Evolutionary conservation across 1,140 invertebrate genomes (phyloP).

Genomic region (Drosophila paulistorum): DNA sequence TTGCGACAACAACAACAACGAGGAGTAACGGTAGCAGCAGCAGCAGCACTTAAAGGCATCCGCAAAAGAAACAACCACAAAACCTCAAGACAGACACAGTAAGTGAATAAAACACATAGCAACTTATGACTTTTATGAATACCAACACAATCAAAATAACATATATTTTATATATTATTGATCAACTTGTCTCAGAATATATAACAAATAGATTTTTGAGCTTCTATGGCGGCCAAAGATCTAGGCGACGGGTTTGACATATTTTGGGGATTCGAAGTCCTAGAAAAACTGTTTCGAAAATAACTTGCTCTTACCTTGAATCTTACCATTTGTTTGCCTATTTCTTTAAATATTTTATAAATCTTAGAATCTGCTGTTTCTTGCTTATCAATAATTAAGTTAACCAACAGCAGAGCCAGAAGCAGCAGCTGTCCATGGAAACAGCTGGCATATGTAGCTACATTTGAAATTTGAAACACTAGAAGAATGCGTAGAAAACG

Average conservation of each 20-base stretch:
- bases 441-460: constrained; percentile 57
- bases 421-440: constrained; percentile 30
- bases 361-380: neutral
- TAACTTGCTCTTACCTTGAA: no score
- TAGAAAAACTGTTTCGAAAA: no score
- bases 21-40: constrained; percentile 22
- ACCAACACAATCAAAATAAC: no score
- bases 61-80: constrained; percentile 47
- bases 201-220: no score
- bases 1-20: constrained; percentile 45
- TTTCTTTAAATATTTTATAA: constrained; percentile 15
- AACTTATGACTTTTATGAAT: no score
- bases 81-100: constrained; percentile 54
- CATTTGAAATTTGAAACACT: constrained; percentile 65
- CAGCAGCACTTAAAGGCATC: constrained; percentile 46
- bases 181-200: no score
- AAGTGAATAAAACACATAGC: neutral
- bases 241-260: no score
- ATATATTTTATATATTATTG: no score
- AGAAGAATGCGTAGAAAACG: constrained; percentile 36
- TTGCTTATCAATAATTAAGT: constrained; percentile 66
- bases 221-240: no score
- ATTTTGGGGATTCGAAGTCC: no score
- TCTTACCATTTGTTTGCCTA: neutral
- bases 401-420: constrained; percentile 24